These are phyloP conservation scores for Edolisoma coerulescens DNA, from an alignment of 2,113 vertebrate genomes.

Conservation along the genomic window DNA sequence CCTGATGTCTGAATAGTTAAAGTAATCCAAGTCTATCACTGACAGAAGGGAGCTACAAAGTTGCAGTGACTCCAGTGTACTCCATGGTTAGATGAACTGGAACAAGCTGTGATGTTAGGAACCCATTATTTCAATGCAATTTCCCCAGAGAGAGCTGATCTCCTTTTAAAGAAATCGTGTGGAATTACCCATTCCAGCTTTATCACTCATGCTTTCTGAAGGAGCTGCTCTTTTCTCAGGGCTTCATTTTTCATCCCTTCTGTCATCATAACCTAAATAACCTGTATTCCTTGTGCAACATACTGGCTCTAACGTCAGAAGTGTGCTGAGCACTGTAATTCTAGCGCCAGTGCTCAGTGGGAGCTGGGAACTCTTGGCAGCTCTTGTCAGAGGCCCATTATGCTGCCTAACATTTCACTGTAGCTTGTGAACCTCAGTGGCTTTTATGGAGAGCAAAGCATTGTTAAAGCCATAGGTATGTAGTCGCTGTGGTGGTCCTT, in stretches of 20 bases:
- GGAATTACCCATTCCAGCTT: background rate
- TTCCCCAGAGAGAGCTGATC: background rate
- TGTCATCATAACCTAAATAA: slow-evolving; percentile 30
- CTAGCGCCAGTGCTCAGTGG: background rate
- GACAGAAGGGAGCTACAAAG: background rate
- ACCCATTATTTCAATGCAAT: background rate
- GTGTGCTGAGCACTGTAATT: slow-evolving; percentile 14
- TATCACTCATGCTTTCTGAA: background rate
- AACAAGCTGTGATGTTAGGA: background rate
- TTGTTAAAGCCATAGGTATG: background rate
- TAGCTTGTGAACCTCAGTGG: background rate
- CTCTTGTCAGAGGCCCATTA: slow-evolving; percentile 1
- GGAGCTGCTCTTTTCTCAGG: slow-evolving; percentile 34
- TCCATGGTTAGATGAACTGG: background rate
- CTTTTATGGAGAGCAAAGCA: background rate
- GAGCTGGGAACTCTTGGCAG: background rate
- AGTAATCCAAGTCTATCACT: background rate
- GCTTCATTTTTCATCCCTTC: slow-evolving; percentile 39
- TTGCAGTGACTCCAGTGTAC: background rate
- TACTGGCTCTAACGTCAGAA: background rate
- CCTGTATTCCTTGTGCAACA: slow-evolving; percentile 20
- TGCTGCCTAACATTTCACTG: background rate
- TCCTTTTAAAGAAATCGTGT: slow-evolving; percentile 4
- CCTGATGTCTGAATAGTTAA: background rate
- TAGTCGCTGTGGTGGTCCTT: background rate